Conservation (phyloP, 2,797 vertebrate species). For the Leptatherina wallacei region DNA sequence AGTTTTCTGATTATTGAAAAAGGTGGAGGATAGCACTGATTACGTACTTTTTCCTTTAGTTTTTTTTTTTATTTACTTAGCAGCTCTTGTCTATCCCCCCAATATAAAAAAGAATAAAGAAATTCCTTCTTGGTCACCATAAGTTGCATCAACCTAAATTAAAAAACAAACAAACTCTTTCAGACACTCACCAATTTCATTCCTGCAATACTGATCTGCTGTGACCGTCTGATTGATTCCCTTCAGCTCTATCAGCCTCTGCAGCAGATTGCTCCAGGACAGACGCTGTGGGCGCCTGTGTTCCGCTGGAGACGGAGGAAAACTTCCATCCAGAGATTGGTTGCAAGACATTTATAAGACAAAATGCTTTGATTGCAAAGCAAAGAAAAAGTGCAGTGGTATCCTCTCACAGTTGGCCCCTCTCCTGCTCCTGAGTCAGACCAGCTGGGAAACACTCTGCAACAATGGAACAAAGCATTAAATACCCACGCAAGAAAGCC, state of each 20-base stretch:
- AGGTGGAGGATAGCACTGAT: background rate
- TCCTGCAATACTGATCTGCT: constrained; percentile 65
- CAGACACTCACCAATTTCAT: constrained; percentile 66
- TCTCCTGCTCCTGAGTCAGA: constrained; percentile 25
- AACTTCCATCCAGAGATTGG: constrained; percentile 69
- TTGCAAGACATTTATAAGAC: constrained; percentile 60
- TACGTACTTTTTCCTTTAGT: background rate
- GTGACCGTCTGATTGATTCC: constrained; percentile 73
- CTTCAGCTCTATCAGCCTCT: constrained; percentile 83
- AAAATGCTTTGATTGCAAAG: background rate
- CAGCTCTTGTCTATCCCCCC: no score
- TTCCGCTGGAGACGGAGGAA: constrained; percentile 70
- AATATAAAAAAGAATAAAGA: background rate
- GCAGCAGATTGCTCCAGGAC: constrained; percentile 83
- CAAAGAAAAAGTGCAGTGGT: constrained; percentile 39
- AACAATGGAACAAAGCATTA: constrained; percentile 77
- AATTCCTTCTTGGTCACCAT: background rate
- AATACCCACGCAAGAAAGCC: constrained; percentile 38
- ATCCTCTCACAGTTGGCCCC: background rate
- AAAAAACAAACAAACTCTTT: background rate
- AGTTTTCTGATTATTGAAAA: constrained; percentile 1
- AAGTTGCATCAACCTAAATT: background rate
- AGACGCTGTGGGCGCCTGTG: constrained; percentile 66
- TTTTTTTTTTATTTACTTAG: background rate
- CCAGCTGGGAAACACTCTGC: constrained; percentile 57